These are phyloP conservation scores for Microchirus variegatus DNA, from an alignment of 2,797 vertebrate genomes.

Conservation along the genomic window DNA sequence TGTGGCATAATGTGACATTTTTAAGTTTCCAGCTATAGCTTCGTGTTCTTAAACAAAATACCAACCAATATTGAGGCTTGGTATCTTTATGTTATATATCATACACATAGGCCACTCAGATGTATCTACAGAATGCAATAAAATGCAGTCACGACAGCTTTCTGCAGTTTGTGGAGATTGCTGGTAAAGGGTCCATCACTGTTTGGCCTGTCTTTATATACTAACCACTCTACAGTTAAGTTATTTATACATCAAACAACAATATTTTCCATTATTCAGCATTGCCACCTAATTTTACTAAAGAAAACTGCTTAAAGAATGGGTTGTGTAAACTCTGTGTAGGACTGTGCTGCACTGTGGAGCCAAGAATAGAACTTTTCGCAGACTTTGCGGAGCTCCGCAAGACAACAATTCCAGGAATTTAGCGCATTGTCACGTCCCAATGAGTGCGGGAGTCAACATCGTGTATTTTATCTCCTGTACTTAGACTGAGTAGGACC, in stretches of 20 bases:
- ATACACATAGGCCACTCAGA: background rate
- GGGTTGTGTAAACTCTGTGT: too few relatives aligned
- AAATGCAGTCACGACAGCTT: constrained; percentile 18
- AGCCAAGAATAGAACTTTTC: too few relatives aligned
- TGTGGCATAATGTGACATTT: constrained; percentile 25
- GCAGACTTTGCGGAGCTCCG: too few relatives aligned
- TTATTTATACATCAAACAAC: constrained; percentile 14
- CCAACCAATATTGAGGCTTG: background rate
- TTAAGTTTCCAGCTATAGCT: constrained; percentile 11
- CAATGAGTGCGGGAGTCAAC: too few relatives aligned
- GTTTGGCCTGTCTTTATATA: background rate
- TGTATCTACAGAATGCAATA: too few relatives aligned
- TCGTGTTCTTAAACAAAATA: constrained; percentile 5
- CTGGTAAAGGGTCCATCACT: constrained; percentile 29
- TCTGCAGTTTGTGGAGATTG: constrained; percentile 18
- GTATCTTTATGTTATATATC: background rate
- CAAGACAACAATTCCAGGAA: too few relatives aligned
- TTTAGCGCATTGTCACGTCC: too few relatives aligned
- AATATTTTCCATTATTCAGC: constrained; percentile 7
- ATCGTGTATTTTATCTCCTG: too few relatives aligned
- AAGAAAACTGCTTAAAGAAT: constrained; percentile 3
- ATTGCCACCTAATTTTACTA: constrained; percentile 8
- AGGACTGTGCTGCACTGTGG: too few relatives aligned
- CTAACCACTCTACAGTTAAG: constrained; percentile 15
- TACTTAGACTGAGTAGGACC: too few relatives aligned